Evolutionary conservation across 2,113 vertebrate species (phyloP), one percentile per base, ranked within the genome.

Genomic region (Leucosticte australis): DNA sequence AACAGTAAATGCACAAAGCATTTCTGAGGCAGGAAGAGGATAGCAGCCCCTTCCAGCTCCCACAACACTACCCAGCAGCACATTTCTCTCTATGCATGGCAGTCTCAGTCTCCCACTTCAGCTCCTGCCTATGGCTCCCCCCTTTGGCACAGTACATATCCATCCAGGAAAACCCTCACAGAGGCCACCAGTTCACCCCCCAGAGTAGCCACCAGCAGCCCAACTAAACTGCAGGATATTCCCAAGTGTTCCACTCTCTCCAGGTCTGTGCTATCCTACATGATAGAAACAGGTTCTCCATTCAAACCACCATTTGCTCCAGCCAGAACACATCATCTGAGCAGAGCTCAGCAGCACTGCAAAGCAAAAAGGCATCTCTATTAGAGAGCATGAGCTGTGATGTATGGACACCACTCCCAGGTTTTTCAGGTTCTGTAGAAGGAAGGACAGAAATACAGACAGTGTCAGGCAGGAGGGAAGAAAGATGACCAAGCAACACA

Each of bases 61-160:
- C 87, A 46, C 5, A 5, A 18, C 9, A 4, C 35, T 11, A n/a
- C 52, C 52, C 56, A 67, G 42, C n/a, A 70, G n/a, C 77, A 83
- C 3, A 0, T 19, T 65, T 22, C 37, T n/a, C 75, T 53, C 46
- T 1, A 4, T 6, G 46, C 56, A 10, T 1, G 5, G 52, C 67
- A 56, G 37, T 10, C 50, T 59, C 28, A 15, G 60, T 23, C 67
- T 65, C 52, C 52, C 44, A 37, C 26, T 74, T 55, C 71, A 69
- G 50, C 55, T 59, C 39, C 21, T 46, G 52, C 21, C 67, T 75
- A 0, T 2, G 11, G 79, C 24, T 47, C 47, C 67, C 47, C 62
- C 31, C 31, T 6, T 27, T 13, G 33, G 37, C 46, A 86, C 22
- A 52, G 11, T 9, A 42, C 9, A 1, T 9, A 52, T 11, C 52